Evolutionary conservation across 1,140 invertebrate species (phyloP).

Genomic region (Periplaneta americana): DNA sequence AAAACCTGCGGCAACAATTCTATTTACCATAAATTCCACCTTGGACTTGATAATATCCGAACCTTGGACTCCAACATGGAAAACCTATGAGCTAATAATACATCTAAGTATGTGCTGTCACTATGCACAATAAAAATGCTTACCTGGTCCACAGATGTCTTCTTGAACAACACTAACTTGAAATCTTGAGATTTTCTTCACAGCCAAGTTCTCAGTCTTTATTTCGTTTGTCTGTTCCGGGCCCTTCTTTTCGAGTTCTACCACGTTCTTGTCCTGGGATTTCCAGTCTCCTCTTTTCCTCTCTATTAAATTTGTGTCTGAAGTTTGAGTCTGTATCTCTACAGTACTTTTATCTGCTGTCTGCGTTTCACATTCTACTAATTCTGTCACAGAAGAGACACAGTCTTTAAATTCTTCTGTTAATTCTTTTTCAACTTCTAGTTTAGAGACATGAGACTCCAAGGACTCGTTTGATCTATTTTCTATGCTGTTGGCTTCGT

Average conservation of each 20-base stretch:
- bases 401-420: neutral
- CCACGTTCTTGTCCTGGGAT: neutral
- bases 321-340: neutral
- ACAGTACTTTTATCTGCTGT: neutral
- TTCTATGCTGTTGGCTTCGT: neutral
- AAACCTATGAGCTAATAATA: too few species aligned
- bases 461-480: neutral
- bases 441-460: neutral
- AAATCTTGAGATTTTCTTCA: constrained; percentile 28
- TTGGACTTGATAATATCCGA: too few species aligned
- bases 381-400: neutral
- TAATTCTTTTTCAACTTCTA: neutral
- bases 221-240: neutral
- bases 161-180: constrained; percentile 29
- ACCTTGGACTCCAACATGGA: too few species aligned
- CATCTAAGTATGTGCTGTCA: too few species aligned
- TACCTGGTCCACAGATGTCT: constrained; percentile 1
- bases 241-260: neutral
- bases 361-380: neutral
- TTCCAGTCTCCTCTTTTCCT: neutral
- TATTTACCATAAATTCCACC: too few species aligned
- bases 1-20: too few species aligned
- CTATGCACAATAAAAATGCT: neutral
- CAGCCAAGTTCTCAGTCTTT: neutral
- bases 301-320: neutral